Conservation (phyloP, 2,888 invertebrate genomes). For the Glaucopsyche alexis region DNA sequence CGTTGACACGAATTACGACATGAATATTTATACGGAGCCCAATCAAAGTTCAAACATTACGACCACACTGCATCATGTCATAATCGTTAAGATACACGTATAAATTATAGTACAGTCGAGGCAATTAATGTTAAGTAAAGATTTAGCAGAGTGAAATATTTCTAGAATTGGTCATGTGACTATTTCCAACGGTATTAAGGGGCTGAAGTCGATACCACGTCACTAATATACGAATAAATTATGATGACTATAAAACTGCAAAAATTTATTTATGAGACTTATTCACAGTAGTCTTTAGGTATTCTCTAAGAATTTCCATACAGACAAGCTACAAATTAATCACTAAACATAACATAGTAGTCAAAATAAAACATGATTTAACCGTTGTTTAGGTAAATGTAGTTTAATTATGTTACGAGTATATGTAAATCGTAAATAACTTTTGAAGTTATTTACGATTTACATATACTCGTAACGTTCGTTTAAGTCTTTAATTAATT, state of each 20-base stretch:
- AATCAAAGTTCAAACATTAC: slow-evolving; percentile 32
- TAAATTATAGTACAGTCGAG: not conserved
- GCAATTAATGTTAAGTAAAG: not conserved
- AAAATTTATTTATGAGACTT: not conserved
- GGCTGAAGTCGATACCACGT: too few species aligned
- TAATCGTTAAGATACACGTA: slow-evolving; percentile 18
- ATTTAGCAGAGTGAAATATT: not conserved
- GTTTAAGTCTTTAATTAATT: not conserved
- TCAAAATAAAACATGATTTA: not conserved
- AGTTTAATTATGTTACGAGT: not conserved
- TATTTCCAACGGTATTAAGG: too few species aligned
- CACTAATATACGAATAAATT: not conserved
- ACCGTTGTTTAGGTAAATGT: not conserved
- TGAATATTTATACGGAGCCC: slow-evolving; percentile 39
- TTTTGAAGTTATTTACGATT: not conserved
- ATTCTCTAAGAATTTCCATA: not conserved
- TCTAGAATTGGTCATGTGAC: not conserved
- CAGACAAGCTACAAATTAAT: not conserved
- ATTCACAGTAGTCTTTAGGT: not conserved
- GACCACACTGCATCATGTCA: slow-evolving; percentile 36
- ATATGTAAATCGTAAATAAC: not conserved
- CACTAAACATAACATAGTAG: not conserved
- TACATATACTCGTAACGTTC: not conserved
- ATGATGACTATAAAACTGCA: not conserved
- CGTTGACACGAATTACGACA: slow-evolving; percentile 40